Evolutionary conservation across 2,797 vertebrate genomes (phyloP), one percentile per base, ranked within the genome.

Genomic region (Tolypeutes matacus): DNA sequence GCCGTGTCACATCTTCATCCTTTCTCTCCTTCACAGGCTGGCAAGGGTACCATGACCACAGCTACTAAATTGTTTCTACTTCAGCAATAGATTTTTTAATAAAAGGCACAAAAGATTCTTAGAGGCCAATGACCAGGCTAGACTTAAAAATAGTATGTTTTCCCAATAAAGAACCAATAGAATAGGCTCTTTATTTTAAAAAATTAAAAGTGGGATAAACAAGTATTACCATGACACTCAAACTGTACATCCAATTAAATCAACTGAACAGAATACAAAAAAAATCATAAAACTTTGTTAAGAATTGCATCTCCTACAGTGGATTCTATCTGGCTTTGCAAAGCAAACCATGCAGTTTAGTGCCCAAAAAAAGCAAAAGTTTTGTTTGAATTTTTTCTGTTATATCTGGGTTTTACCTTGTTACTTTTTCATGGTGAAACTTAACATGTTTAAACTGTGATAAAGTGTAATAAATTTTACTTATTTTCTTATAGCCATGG

Each of bases 401-500:
- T 82, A 3, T 70, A 5, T 73, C 3, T 91, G 20, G 12, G 70
- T 60, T 75, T 88, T 53, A 73, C n/a, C 64, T 69, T 65, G 76
- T 42, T 31, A 58, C 31, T 64, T 69, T 88, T 95, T 53, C 23
- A 11, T 94, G 23, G 14, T 75, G 25, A 93, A 95, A 39, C 4
- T 20, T 82, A 64, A 8, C 82, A 42, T 31, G 31, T 20, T 64
- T 88, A 91, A 39, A 51, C 58, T 12, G 23, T 53, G 23, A 60
- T 80, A 69, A 84, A 86, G 31, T 86, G 25, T 96, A 95, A 76
- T 75, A 60, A 39, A 46, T 90, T 88, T 69, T 70, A 78, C 7
- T 49, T 89, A 12, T 86, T 96, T 77, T 81, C 86, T 69, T 72
- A 3, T 49, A 99, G 99, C n/a, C 99, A 99, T 2, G 99, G 99